A percentile compares a stretch with the other conserved stretches of the same genome.
These are phyloP conservation scores for Oceanodroma tethys DNA, from an alignment of 2,113 vertebrate species.

Conservation along the genomic window DNA sequence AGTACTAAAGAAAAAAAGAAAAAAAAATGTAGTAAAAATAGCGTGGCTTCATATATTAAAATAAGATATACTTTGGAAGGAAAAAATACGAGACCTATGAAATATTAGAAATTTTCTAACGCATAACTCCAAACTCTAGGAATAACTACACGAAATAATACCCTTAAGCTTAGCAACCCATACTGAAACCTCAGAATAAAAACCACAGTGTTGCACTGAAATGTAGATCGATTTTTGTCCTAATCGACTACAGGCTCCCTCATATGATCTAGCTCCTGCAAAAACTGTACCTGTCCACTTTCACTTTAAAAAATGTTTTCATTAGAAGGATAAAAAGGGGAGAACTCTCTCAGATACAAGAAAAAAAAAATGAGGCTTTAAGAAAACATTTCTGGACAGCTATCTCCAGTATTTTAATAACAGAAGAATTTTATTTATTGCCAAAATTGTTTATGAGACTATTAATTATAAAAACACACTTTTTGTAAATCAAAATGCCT, in stretches of 20 bases:
- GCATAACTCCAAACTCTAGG: not conserved
- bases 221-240: not conserved
- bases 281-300: not conserved
- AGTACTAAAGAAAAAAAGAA: not conserved
- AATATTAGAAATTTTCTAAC: not conserved
- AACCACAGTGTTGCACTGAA: not conserved
- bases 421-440: not conserved
- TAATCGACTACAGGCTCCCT: not conserved
- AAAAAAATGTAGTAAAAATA: not conserved
- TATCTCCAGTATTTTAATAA: not conserved
- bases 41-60: not conserved
- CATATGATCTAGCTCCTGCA: not conserved
- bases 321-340: not conserved
- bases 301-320: not conserved
- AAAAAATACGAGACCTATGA: not conserved
- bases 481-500: not conserved
- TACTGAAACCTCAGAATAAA: not conserved
- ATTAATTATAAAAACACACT: not conserved
- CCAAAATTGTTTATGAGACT: not conserved
- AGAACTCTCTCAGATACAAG: not conserved
- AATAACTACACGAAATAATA: not conserved
- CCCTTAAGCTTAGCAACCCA: not conserved
- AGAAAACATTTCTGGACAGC: not conserved
- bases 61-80: not conserved
- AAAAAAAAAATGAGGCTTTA: not conserved